A percentile compares a stretch with the other conserved stretches of the same genome.
Conservation (phyloP, 2,113 vertebrate species). For the Eublepharis macularius region DNA sequence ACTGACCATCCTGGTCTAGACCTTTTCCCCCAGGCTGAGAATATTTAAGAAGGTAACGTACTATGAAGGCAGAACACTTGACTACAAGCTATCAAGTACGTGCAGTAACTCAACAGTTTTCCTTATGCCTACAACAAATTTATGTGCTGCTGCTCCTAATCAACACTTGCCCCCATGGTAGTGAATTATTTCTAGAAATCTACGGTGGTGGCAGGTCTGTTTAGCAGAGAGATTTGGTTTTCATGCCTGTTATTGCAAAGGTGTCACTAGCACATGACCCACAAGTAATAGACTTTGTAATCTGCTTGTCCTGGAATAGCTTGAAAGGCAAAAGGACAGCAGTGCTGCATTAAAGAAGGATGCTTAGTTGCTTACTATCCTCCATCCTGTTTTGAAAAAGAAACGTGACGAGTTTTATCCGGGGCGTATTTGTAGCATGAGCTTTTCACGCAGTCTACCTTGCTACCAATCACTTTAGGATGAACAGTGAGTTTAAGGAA, state of each 20-base stretch:
- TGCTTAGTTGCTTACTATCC: neutral
- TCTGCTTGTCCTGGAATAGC: neutral
- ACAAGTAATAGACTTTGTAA: neutral
- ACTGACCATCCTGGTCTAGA: accelerated
- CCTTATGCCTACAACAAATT: neutral
- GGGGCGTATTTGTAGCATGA: neutral
- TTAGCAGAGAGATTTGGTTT: constrained; percentile 13
- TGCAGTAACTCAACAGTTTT: neutral
- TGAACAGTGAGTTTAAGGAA: neutral
- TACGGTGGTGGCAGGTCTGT: neutral
- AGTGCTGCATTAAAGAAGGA: accelerated
- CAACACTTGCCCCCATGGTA: constrained; percentile 1
- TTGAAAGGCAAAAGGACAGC: constrained; percentile 19
- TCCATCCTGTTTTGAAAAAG: neutral
- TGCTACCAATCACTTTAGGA: neutral
- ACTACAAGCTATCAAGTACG: neutral
- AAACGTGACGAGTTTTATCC: neutral
- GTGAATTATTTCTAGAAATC: constrained; percentile 20
- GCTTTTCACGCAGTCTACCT: accelerated
- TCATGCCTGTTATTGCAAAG: constrained; percentile 12
- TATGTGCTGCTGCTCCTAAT: constrained; percentile 9
- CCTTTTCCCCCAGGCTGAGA: accelerated
- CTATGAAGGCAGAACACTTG: accelerated
- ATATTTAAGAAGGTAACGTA: accelerated
- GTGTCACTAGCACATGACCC: constrained; percentile 22